Conservation (phyloP, 2,797 vertebrate species). For the Myotis findleyi region DNA sequence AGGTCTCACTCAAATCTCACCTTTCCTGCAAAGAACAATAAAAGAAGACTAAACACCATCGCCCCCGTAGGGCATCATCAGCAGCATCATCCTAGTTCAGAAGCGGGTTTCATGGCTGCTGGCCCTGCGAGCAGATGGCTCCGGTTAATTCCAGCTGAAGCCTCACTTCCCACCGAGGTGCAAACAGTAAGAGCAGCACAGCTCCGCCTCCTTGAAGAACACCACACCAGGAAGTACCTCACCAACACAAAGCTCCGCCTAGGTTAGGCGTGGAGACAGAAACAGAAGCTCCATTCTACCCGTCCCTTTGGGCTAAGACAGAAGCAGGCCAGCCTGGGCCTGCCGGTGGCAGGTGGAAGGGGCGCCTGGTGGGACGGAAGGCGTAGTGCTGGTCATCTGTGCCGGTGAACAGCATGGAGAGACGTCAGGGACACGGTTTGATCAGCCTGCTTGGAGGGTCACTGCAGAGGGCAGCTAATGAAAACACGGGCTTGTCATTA, state of each 20-base stretch:
- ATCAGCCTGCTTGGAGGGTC: background rate
- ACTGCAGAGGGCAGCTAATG: background rate
- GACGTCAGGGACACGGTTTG: background rate
- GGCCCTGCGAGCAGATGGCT: background rate
- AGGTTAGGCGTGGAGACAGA: background rate
- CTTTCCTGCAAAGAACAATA: background rate
- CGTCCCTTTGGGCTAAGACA: background rate
- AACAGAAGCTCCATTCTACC: background rate
- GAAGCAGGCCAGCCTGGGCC: background rate
- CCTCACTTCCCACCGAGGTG: background rate
- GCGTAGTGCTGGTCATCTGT: rapidly evolving
- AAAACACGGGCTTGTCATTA: background rate
- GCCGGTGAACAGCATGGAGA: background rate
- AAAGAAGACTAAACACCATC: background rate
- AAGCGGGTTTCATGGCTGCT: background rate
- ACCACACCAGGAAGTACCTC: background rate
- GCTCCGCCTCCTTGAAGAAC: background rate
- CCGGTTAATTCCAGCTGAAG: background rate
- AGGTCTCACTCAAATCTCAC: background rate
- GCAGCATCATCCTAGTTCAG: rapidly evolving
- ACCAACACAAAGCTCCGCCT: background rate
- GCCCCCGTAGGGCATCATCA: background rate
- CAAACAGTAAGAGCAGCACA: background rate
- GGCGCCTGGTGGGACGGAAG: background rate
- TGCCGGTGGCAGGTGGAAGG: background rate